These are phyloP conservation scores for Ameiurus melas DNA, from an alignment of 2,113 vertebrate species.

Conservation along the genomic window DNA sequence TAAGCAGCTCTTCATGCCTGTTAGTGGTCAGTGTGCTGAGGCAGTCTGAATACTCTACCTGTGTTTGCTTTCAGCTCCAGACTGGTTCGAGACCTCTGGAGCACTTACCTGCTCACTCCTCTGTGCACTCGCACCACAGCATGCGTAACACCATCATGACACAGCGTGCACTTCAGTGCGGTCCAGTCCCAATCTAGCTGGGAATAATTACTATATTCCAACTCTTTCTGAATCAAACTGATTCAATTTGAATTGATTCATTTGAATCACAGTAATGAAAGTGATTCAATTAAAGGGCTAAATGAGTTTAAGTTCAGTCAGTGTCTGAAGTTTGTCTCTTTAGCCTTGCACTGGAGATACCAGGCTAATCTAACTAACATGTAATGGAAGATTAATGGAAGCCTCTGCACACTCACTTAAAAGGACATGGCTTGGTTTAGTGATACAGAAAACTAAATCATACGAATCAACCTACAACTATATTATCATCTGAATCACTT, in stretches of 20 bases:
- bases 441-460: not conserved
- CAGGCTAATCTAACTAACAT: not conserved
- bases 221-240: not conserved
- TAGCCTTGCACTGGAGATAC: not conserved
- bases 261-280: not conserved
- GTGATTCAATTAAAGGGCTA: not conserved
- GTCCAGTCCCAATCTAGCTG: not conserved
- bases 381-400: not conserved
- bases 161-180: not conserved
- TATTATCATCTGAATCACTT: conserved; percentile 3
- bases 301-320: not conserved
- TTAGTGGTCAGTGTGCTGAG: conserved; percentile 27
- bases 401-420: not conserved
- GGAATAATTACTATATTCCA: not conserved
- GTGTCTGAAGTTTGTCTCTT: not conserved
- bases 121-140: conserved; percentile 29
- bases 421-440: not conserved
- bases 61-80: conserved; percentile 51
- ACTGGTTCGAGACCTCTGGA: conserved; percentile 40
- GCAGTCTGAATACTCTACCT: conserved; percentile 58
- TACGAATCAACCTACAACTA: not conserved
- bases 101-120: conserved; percentile 58
- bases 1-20: conserved; percentile 18
- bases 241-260: conserved; percentile 16
- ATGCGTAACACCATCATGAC: not conserved